These are phyloP conservation scores for Physeter macrocephalus DNA, from an alignment of 2,113 vertebrate species.

Conservation along the genomic window DNA sequence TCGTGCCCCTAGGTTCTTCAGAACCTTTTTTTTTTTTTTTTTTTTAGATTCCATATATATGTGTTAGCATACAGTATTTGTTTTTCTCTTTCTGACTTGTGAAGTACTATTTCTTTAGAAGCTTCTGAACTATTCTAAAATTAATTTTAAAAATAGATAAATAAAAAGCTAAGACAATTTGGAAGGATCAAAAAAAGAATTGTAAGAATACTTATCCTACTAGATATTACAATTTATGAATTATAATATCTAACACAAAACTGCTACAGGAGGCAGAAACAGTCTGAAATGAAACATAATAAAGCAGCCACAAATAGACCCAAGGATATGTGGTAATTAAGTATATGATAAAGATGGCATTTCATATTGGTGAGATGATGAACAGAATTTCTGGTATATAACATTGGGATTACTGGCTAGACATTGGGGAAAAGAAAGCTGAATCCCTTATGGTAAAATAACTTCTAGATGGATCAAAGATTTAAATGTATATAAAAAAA, in stretches of 20 bases:
- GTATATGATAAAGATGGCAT: not conserved
- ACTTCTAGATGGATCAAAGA: constrained; percentile 3
- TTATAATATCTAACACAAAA: not conserved
- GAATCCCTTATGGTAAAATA: constrained; percentile 4
- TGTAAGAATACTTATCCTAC: not conserved
- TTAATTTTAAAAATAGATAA: not conserved
- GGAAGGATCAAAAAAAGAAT: not conserved
- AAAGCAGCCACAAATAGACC: not conserved
- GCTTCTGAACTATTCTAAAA: not conserved
- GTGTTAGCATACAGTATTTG: too few species aligned
- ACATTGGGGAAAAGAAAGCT: not conserved
- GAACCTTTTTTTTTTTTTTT: too few species aligned
- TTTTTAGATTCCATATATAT: too few species aligned
- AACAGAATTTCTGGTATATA: constrained; percentile 13
- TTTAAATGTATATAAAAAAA: not conserved
- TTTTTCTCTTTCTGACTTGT: too few species aligned
- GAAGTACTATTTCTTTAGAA: not conserved
- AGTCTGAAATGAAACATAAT: not conserved
- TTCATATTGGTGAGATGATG: not conserved
- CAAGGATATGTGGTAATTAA: not conserved
- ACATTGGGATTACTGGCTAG: not conserved
- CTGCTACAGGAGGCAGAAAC: not conserved
- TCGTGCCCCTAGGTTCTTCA: too few species aligned
- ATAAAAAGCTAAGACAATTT: not conserved
- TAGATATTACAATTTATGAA: not conserved